Evolutionary conservation across 2,113 vertebrate species (phyloP), one percentile per base, ranked within the genome.

Genomic region (Smithornis capensis): DNA sequence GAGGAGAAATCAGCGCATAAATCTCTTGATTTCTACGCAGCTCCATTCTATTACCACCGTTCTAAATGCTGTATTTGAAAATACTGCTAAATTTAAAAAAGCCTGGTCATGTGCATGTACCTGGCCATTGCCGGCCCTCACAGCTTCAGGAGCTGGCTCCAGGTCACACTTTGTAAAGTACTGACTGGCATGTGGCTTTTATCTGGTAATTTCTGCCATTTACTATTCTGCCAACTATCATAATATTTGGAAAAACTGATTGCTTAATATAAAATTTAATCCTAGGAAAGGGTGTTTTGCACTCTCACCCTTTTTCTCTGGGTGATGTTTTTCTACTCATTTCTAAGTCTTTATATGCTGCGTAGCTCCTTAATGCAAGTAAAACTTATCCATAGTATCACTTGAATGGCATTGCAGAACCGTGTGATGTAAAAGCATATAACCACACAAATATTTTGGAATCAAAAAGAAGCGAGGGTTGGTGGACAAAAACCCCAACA

Each of bases 401-500:
- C 23, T 62, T 38, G 42, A 84, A 24, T 67, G 24, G 19, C 14
- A 35, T 31, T 6, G 9, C 18, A 38, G 57, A 77, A 47, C 29
- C 4, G 2, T 27, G 37, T 59, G 14, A 22, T 55, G 19, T 42
- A 42, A 74, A 75, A 82, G 9, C 28, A 6, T 8, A 6, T 28
- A 79, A 68, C 14, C 12, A 16, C 31, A 6, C 9, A 50, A 14
- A 40, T 59, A 19, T 17, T 55, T 62, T 56, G 19, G 47, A 81
- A 52, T 52, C 3, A 24, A 44, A 90, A 81, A 6, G 3, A 83
- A 21, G 10, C 44, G 23, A 6, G 12, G 2, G 7, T 24, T 85
- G 7, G 2, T 18, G 47, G 28, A 13, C 4, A 37, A 70, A 60
- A 63, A 4, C 0, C 0, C 1, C 14, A 80, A 23, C 6, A 33